Percentiles rank a stretch among this genome's conserved stretches.
Conservation (phyloP, 2,113 vertebrate species). For the Callionymus lyra region DNA sequence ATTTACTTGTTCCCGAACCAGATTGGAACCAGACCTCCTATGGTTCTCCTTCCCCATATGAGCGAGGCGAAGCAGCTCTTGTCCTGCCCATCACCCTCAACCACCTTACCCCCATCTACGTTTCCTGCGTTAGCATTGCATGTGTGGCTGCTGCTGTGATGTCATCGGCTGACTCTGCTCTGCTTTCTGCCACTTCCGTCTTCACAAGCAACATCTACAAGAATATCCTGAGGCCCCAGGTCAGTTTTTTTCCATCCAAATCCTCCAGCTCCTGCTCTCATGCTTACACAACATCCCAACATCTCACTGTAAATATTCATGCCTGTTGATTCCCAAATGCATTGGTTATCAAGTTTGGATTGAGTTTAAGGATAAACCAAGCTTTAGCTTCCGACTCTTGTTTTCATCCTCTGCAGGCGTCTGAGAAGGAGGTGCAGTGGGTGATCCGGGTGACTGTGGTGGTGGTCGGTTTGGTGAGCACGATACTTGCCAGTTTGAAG, state of each 20-base stretch:
- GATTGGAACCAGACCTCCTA: conserved; percentile 39
- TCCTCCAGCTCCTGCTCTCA: too few species aligned
- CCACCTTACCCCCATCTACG: conserved; percentile 17
- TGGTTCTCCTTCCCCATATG: conserved; percentile 14
- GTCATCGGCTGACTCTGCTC: conserved; percentile 44
- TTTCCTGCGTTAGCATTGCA: conserved; percentile 29
- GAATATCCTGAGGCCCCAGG: conserved; percentile 29
- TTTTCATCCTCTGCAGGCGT: conserved; percentile 46
- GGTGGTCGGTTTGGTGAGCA: conserved; percentile 42
- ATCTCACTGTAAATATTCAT: too few species aligned
- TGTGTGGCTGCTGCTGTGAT: conserved; percentile 42
- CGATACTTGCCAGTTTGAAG: conserved; percentile 43
- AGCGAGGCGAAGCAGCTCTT: conserved; percentile 18
- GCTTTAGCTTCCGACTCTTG: not conserved
- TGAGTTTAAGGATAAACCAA: too few species aligned
- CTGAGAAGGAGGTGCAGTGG: conserved; percentile 57
- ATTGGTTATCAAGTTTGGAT: too few species aligned
- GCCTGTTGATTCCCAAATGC: too few species aligned
- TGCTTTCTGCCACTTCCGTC: conserved; percentile 42
- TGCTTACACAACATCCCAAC: too few species aligned
- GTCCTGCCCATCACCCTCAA: conserved; percentile 24
- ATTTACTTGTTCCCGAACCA: conserved; percentile 3
- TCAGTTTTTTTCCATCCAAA: conserved; percentile 3
- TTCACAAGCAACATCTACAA: conserved; percentile 37
- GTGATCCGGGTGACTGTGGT: conserved; percentile 58